Conservation (phyloP, 2,888 invertebrate species). For the Apocheima hispidaria region DNA sequence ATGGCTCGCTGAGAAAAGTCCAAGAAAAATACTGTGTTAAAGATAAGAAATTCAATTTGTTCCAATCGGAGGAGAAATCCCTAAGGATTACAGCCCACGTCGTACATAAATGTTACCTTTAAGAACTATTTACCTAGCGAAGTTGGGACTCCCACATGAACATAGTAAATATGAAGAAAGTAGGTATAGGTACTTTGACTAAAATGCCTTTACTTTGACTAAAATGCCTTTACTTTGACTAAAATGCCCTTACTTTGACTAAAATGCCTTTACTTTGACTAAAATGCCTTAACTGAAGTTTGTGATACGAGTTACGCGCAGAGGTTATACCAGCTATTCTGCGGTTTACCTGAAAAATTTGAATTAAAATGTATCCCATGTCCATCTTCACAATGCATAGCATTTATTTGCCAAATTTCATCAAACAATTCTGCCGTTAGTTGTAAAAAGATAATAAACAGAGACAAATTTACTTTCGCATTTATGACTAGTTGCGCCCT, state of each 20-base stretch:
- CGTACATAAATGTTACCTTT: slow-evolving; percentile 26
- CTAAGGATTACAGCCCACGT: slow-evolving; percentile 21
- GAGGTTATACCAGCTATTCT: neutral
- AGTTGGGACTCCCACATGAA: neutral
- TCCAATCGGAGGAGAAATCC: slow-evolving; percentile 30
- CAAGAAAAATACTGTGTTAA: slow-evolving; percentile 44
- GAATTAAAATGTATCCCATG: no score
- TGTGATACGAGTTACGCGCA: neutral
- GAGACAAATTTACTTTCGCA: no score
- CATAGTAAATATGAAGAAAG: slow-evolving; percentile 1
- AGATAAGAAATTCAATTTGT: slow-evolving; percentile 57
- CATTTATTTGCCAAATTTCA: no score
- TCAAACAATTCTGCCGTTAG: no score
- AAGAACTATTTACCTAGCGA: slow-evolving; percentile 11
- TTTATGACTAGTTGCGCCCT: no score
- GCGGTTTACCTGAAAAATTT: no score
- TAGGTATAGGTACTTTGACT: neutral
- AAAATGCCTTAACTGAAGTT: neutral
- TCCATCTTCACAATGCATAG: no score
- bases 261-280: neutral
- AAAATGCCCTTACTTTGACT: neutral
- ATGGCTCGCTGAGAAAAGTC: slow-evolving; percentile 35
- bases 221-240: neutral
- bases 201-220: neutral
- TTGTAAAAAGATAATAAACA: no score